phyloP scores from a whole-genome alignment of 2,797 vertebrate species.

The Hybognathus amarus region DNA sequence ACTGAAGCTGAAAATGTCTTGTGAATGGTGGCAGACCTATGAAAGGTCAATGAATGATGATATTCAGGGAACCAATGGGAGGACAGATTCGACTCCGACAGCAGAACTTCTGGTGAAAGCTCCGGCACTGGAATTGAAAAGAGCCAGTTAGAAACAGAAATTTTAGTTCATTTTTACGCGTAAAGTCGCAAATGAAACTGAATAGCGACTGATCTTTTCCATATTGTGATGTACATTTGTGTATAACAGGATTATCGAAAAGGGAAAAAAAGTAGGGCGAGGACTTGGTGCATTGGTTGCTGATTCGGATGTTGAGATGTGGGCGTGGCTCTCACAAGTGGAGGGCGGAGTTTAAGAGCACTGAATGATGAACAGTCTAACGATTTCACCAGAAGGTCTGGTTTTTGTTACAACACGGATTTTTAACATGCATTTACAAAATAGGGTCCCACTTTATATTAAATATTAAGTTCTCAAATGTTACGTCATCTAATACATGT shows the following conservation, averaged over 20 bases:
- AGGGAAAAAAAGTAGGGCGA: neutral
- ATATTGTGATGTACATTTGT: neutral
- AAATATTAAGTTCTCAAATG: neutral
- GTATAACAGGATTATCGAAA: neutral
- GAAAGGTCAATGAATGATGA: conserved; percentile 28
- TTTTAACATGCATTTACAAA: neutral
- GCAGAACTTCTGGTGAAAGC: conserved; percentile 27
- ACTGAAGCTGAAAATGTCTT: neutral
- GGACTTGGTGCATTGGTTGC: no score
- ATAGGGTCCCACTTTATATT: neutral
- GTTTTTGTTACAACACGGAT: neutral
- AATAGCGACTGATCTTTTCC: neutral
- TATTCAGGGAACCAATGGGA: conserved; percentile 17
- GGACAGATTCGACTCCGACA: conserved; percentile 21
- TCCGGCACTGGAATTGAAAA: conserved; percentile 23
- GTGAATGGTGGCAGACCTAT: neutral
- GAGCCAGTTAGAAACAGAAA: neutral
- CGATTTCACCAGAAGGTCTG: neutral
- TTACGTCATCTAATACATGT: neutral
- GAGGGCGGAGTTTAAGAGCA: neutral
- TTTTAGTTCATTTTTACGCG: neutral
- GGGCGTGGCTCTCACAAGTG: neutral
- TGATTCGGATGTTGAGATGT: neutral
- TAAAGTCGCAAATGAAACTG: neutral
- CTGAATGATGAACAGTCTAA: no score